These are phyloP conservation scores for Telmatochromis sp. DNA, from an alignment of 2,113 vertebrate genomes.

Conservation along the genomic window DNA sequence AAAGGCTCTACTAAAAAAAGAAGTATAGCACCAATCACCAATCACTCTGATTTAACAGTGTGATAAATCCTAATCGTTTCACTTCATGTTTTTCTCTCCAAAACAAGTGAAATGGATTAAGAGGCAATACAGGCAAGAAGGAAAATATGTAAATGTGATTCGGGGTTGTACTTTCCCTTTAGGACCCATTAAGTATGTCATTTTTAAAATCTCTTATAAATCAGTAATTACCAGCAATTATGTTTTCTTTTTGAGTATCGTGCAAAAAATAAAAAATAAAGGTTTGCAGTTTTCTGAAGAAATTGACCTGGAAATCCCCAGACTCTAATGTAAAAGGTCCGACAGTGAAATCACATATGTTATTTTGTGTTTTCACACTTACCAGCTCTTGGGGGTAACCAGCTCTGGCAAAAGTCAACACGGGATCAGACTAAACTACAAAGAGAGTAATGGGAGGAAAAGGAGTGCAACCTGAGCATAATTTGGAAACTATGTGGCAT, in stretches of 20 bases:
- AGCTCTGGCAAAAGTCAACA: slow-evolving; percentile 38
- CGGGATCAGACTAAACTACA: slow-evolving; percentile 31
- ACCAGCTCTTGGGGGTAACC: slow-evolving; percentile 6
- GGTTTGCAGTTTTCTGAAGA: background rate
- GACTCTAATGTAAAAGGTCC: slow-evolving; percentile 2
- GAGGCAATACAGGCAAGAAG: background rate
- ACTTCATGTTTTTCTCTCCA: background rate
- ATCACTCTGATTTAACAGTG: background rate
- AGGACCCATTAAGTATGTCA: background rate
- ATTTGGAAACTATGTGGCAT: slow-evolving; percentile 69
- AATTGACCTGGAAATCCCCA: background rate
- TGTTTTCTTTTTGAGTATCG: background rate
- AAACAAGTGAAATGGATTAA: background rate
- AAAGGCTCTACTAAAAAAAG: background rate
- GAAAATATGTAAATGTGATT: background rate
- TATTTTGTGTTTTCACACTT: slow-evolving; percentile 2
- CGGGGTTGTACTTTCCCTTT: background rate
- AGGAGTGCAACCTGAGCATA: slow-evolving; percentile 32
- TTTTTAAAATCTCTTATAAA: background rate
- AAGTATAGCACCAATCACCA: background rate
- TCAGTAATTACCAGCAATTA: background rate
- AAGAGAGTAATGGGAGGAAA: slow-evolving; percentile 24
- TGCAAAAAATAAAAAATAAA: background rate
- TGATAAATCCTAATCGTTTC: background rate
- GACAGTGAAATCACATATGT: slow-evolving; percentile 23